Percentiles rank a stretch among this genome's conserved stretches.
Conservation (phyloP, 1,140 invertebrate species). For the Pentalonia nigronervosa region DNA sequence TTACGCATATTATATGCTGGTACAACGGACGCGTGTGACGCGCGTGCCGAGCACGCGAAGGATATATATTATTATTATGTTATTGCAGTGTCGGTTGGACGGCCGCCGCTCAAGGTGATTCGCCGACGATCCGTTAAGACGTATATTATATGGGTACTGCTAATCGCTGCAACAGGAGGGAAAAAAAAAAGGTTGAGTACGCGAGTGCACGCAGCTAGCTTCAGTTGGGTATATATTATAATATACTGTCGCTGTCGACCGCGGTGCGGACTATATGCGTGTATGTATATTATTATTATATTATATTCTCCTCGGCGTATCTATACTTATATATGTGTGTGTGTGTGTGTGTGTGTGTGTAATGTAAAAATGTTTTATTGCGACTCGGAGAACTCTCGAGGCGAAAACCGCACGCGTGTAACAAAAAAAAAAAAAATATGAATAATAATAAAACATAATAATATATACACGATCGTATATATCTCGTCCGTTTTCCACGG, state of each 20-base stretch:
- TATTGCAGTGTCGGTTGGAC: not conserved
- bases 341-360: not conserved
- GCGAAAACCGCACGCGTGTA: not conserved
- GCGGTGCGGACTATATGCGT: not conserved
- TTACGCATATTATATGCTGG: not conserved
- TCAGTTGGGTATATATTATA: constrained; percentile 12
- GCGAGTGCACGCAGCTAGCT: not conserved
- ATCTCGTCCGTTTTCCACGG: not conserved
- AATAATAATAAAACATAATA: not conserved
- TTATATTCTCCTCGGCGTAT: not conserved
- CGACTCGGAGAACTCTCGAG: not conserved
- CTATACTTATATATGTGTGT: too few relatives aligned
- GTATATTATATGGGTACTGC: not conserved
- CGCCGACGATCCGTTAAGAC: not conserved
- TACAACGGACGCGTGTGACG: not conserved
- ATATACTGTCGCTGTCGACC: not conserved
- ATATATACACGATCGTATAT: not conserved
- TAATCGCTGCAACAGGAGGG: not conserved
- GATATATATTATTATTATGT: constrained; percentile 18
- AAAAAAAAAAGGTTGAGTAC: not conserved
- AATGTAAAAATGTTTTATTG: constrained; percentile 3
- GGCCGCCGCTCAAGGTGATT: constrained; percentile 1
- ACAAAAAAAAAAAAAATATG: constrained; percentile 1
- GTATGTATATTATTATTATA: not conserved
- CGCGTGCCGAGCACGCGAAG: constrained; percentile 26